Evolutionary conservation across 2,113 vertebrate species (phyloP).

Genomic region (Pluvialis apricaria): DNA sequence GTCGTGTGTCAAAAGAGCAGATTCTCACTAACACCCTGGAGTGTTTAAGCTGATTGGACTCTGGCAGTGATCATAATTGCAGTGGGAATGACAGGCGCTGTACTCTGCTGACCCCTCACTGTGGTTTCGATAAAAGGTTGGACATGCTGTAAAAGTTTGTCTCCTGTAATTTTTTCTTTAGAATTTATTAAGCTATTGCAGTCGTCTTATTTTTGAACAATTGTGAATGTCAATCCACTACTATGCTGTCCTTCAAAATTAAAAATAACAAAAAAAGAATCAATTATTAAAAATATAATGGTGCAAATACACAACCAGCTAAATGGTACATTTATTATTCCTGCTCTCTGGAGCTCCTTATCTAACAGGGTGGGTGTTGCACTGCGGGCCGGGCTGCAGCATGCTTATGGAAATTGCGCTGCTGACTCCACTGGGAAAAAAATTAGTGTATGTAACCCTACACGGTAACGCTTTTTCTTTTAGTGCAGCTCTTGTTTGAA

Average conservation of each 20-base stretch:
- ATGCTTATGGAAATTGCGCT: background rate
- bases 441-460: background rate
- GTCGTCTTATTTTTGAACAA: background rate
- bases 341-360: background rate
- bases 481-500: background rate
- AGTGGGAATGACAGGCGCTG: background rate
- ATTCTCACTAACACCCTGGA: background rate
- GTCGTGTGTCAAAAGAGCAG: background rate
- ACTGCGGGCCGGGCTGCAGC: background rate
- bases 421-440: background rate
- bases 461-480: background rate
- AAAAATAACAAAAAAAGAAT: background rate
- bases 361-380: background rate
- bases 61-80: background rate
- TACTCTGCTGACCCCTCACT: background rate
- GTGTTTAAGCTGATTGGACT: background rate
- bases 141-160: background rate
- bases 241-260: background rate
- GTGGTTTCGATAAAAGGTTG: background rate
- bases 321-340: background rate
- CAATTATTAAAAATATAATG: fast-evolving
- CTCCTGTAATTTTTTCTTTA: background rate
- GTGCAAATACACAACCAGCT: background rate
- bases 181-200: background rate
- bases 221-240: background rate